phyloP scores from a whole-genome alignment of 2,113 vertebrate genomes.

The Pleuronectes platessa region DNA sequence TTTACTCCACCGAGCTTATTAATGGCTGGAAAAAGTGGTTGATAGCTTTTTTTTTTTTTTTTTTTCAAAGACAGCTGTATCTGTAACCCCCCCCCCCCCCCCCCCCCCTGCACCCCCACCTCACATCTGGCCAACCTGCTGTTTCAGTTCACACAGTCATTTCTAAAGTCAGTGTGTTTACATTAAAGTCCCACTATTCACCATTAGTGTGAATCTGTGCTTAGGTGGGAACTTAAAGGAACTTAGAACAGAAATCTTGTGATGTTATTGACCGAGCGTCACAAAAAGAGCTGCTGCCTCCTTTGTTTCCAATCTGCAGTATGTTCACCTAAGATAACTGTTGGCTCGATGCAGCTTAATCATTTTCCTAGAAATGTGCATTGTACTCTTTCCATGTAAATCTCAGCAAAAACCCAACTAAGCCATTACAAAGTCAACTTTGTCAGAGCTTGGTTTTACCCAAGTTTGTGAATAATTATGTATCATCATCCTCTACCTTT shows the following conservation, averaged over 20 bases:
- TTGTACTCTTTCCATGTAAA: neutral
- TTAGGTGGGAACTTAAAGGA: constrained; percentile 7
- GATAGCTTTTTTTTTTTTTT: constrained; percentile 60
- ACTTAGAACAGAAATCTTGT: neutral
- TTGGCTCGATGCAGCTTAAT: neutral
- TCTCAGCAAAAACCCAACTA: too few relatives aligned
- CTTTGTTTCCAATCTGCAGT: neutral
- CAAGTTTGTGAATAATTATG: too few relatives aligned
- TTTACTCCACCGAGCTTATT: constrained; percentile 77
- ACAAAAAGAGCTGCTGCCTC: neutral
- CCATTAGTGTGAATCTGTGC: constrained; percentile 32
- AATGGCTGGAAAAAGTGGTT: constrained; percentile 67
- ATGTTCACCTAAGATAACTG: neutral
- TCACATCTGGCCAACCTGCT: constrained; percentile 61
- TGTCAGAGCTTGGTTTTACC: too few relatives aligned
- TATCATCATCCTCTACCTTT: too few relatives aligned
- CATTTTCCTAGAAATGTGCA: neutral
- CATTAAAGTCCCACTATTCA: constrained; percentile 35
- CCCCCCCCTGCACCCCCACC: constrained; percentile 15
- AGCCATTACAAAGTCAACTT: too few relatives aligned
- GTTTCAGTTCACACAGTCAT: constrained; percentile 38
- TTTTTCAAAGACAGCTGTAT: constrained; percentile 67
- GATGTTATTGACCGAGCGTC: neutral
- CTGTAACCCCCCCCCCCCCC: constrained; percentile 22
- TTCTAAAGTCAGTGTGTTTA: constrained; percentile 25